Conservation (phyloP, 2,797 vertebrate genomes). For the Rhabdomys pumilio region DNA sequence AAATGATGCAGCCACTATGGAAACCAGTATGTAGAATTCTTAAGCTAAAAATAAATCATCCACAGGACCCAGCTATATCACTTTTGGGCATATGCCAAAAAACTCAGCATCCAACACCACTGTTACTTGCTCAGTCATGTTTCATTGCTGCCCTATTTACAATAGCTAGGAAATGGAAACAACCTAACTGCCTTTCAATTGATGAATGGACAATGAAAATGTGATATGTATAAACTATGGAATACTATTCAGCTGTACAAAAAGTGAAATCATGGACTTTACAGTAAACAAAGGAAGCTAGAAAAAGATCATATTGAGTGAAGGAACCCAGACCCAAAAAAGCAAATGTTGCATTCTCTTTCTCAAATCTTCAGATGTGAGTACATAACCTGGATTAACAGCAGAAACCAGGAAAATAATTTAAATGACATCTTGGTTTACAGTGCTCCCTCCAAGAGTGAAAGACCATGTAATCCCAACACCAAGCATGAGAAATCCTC, state of each 20-base stretch:
- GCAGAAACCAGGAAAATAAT: neutral
- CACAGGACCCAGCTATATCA: neutral
- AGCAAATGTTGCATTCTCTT: too few species aligned
- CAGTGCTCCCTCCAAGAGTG: too few species aligned
- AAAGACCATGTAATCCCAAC: neutral
- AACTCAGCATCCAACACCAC: neutral
- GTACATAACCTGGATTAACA: neutral
- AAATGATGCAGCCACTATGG: too few species aligned
- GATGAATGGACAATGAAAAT: neutral
- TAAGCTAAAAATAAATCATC: neutral
- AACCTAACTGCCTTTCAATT: neutral
- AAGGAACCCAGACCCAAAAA: too few species aligned
- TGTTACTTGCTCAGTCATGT: neutral
- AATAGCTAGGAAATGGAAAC: neutral
- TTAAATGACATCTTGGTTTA: too few species aligned
- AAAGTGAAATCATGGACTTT: neutral
- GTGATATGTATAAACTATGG: neutral
- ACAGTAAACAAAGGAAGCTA: neutral
- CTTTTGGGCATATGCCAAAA: neutral
- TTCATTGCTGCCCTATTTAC: neutral
- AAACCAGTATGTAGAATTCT: too few species aligned
- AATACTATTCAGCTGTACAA: neutral
- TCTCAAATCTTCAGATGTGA: too few species aligned
- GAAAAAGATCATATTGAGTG: neutral
- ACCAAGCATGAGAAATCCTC: neutral